These are phyloP conservation scores for Cyanoderma ruficeps DNA, from an alignment of 2,113 vertebrate genomes.

Conservation along the genomic window DNA sequence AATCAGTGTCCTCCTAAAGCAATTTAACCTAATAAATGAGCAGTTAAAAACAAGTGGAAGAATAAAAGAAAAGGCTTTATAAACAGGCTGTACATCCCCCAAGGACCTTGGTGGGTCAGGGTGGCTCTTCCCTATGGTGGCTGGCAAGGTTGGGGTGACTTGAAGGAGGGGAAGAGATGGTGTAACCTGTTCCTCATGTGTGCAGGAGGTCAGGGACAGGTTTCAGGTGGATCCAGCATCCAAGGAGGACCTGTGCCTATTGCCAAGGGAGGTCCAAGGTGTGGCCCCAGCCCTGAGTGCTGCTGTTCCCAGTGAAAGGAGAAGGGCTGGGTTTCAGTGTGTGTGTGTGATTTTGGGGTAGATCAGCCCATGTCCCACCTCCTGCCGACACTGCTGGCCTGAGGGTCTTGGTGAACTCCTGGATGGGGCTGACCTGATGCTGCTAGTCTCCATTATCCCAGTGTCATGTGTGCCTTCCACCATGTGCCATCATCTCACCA, in stretches of 20 bases:
- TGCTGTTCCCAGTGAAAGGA: not conserved
- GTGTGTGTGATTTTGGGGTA: not conserved
- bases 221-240: not conserved
- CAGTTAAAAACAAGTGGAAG: not conserved
- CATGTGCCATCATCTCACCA: not conserved
- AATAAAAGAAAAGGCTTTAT: not conserved
- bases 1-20: not conserved
- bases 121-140: accelerated
- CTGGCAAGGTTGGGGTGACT: not conserved
- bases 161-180: not conserved
- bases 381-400: accelerated
- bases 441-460: not conserved
- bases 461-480: not conserved
- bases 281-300: not conserved
- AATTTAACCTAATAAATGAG: not conserved
- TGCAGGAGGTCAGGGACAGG: not conserved
- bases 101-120: not conserved
- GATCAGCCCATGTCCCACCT: not conserved
- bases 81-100: not conserved
- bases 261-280: not conserved
- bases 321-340: not conserved
- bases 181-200: not conserved
- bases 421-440: not conserved
- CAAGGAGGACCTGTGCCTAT: not conserved
- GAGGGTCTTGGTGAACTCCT: not conserved